Base-by-base conservation (phyloP, 2,113 vertebrate genomes). In the Agelaius phoeniceus region DNA sequence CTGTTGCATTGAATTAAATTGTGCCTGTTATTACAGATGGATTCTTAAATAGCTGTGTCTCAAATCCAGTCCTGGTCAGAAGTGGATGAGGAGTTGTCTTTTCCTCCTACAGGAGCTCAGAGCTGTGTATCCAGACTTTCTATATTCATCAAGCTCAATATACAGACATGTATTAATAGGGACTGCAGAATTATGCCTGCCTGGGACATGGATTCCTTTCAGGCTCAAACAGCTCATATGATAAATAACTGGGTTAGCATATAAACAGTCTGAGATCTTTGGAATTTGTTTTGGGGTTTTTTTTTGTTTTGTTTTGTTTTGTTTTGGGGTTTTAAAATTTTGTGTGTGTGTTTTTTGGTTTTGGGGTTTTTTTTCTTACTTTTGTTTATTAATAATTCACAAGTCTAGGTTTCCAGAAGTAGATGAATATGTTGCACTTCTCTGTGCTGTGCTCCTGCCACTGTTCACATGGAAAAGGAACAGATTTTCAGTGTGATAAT, bases 1-100 rank as follows among this genome's bases (percentile, higher is more conserved):
- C 72, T 75, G 43, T 71, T 77, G 61, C 83, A 90, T 93, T 94
- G 63, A 93, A 92, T 96, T 95, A 93, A 90, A 92, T 55, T 81
- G 77, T 90, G 72, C 41, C 67, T 13, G 0, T 84, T 93, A 62
- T 84, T 87, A 74, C 19, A 75, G 68, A 67, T 61, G 71, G 76
- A 65, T 81, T 84, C 35, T 78, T 90, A 75, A 94, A 89, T n/a
- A 77, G 43, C 61, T 84, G 15, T 90, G 55, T 89, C 72, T 97
- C 15, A 8, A 77, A 93, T 59, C 39, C 39, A 80, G 59, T 51
- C 51, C n/a, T 27, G 71, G 46, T 87, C 63, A 86, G 46, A 57
- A 41, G n/a, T 80, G 51, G 20, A n/a, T 80, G n/a, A 79, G 52
- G 41, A 83, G 48, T 39, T 77, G 37, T 46, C 49, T 94, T 86